Conservation (phyloP, 2,797 vertebrate species). For the Paguma larvata region DNA sequence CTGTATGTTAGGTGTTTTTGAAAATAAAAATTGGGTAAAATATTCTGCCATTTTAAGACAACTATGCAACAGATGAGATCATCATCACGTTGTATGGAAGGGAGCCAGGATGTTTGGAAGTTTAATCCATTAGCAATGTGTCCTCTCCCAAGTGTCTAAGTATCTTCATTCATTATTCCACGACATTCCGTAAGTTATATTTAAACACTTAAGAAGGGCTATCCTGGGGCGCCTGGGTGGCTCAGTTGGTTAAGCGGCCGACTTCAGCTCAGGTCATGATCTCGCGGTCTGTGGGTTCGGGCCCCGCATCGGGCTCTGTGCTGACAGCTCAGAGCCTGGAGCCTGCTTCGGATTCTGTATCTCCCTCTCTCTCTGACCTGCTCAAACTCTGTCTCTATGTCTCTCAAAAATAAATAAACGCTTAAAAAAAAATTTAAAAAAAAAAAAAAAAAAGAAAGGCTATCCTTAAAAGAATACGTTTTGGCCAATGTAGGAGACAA, state of each 20-base stretch:
- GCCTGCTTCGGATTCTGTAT: no score
- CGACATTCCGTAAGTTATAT: conserved; percentile 25
- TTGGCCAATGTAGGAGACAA: not conserved
- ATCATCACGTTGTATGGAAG: not conserved
- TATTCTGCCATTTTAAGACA: not conserved
- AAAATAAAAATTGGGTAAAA: conserved; percentile 41
- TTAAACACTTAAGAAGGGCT: not conserved
- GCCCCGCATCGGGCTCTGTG: no score
- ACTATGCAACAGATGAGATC: not conserved
- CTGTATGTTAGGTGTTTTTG: not conserved
- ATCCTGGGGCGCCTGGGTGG: no score
- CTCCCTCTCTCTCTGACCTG: no score
- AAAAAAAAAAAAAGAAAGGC: no score
- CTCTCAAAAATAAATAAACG: no score
- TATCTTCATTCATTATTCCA: not conserved
- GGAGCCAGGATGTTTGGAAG: not conserved
- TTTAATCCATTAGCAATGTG: not conserved
- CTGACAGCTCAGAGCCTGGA: no score
- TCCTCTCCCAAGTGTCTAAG: not conserved
- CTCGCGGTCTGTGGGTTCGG: no score
- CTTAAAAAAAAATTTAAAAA: no score
- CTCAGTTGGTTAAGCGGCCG: no score
- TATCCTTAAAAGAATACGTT: not conserved
- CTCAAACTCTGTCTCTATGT: no score
- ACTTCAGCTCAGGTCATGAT: no score